Percentiles rank a stretch among this genome's conserved stretches.
Conservation (phyloP, 2,113 vertebrate genomes). For the Stegostoma tigrinum region DNA sequence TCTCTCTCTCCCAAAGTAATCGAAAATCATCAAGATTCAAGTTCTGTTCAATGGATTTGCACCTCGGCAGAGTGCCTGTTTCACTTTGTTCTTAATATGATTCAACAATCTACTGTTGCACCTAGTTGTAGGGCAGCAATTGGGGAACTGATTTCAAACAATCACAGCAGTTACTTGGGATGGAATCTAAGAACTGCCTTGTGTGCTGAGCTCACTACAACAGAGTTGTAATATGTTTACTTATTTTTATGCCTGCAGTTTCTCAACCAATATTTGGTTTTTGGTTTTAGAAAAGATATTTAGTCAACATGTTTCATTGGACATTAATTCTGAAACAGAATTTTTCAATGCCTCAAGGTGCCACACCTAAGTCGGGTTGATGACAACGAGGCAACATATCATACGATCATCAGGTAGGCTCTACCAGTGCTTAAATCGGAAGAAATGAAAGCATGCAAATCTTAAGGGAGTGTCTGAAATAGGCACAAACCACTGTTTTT, state of each 20-base stretch:
- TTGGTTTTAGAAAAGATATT: background rate
- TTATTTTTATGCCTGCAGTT: background rate
- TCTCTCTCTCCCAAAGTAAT: background rate
- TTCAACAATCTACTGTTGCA: no score
- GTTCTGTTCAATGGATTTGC: background rate
- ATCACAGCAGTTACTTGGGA: no score
- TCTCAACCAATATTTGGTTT: background rate
- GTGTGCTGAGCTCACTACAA: background rate
- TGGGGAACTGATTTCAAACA: background rate
- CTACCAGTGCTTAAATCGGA: background rate
- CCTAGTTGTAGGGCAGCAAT: background rate
- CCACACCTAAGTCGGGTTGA: background rate
- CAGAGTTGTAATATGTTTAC: background rate
- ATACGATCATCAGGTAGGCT: background rate
- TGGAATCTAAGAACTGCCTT: background rate
- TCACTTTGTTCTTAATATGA: background rate
- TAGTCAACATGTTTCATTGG: background rate
- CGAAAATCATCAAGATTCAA: background rate
- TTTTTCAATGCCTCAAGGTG: background rate
- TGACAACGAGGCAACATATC: background rate
- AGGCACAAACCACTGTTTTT: background rate
- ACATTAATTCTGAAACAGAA: background rate
- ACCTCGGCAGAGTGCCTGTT: slow-evolving; percentile 10
- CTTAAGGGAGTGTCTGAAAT: background rate
- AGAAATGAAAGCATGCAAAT: background rate